A percentile compares a stretch with the other conserved stretches of the same genome.
These are phyloP conservation scores for Anser brachyrhynchus DNA, from an alignment of 2,113 vertebrate species.

Conservation along the genomic window DNA sequence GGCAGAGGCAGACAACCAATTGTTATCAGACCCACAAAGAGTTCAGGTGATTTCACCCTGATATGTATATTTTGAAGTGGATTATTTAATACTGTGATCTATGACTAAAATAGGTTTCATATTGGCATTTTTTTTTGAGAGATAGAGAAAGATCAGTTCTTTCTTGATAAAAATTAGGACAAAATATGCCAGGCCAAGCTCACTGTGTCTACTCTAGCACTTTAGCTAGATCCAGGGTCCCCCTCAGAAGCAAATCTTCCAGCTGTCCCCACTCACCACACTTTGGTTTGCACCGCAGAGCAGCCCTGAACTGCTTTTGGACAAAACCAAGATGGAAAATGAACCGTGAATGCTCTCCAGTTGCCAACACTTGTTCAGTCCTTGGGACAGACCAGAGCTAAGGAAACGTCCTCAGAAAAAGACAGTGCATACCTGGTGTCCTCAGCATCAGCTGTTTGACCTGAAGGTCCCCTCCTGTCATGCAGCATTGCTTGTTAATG, in stretches of 20 bases:
- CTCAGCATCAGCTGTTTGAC: background rate
- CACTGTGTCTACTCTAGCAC: background rate
- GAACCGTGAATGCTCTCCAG: background rate
- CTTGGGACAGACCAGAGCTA: background rate
- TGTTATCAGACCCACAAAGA: background rate
- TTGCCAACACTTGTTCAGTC: background rate
- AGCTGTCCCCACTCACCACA: background rate
- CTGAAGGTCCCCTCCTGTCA: rapidly evolving
- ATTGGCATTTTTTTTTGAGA: background rate
- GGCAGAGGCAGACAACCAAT: background rate
- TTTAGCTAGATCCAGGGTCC: background rate
- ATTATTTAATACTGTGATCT: background rate
- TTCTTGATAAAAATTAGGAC: background rate
- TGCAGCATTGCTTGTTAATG: background rate
- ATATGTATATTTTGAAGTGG: background rate
- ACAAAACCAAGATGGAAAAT: background rate
- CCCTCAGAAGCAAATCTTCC: background rate
- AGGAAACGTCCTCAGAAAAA: background rate
- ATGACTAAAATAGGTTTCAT: background rate
- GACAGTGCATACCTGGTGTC: background rate
- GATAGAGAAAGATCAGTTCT: rapidly evolving
- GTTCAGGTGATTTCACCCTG: background rate
- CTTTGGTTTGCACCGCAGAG: background rate
- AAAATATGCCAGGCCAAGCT: background rate
- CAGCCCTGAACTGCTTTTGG: background rate